phyloP scores from a whole-genome alignment of 2,113 vertebrate species.

The Piaya cayana region DNA sequence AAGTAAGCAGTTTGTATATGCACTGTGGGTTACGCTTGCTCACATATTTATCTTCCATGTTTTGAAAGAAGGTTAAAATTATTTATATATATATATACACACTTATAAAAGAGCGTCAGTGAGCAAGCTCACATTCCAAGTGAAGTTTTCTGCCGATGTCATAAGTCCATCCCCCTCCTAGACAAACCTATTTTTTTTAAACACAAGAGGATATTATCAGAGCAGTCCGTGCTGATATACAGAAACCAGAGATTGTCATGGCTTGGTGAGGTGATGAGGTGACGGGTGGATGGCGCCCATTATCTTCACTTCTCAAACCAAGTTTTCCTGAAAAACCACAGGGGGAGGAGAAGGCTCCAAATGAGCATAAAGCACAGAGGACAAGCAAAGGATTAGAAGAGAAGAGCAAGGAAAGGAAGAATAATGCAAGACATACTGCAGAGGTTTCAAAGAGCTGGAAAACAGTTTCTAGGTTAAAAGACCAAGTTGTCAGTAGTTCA shows the following conservation, averaged over 20 bases:
- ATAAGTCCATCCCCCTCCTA: conserved; percentile 35
- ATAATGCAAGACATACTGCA: neutral
- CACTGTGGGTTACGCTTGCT: conserved; percentile 17
- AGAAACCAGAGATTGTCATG: conserved; percentile 72
- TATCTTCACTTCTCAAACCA: conserved; percentile 71
- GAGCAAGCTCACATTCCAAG: conserved; percentile 42
- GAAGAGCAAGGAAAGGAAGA: conserved; percentile 11
- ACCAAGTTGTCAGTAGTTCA: neutral
- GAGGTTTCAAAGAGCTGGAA: neutral
- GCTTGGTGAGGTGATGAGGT: conserved; percentile 76
- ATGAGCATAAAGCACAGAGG: neutral
- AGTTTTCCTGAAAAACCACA: conserved; percentile 71
- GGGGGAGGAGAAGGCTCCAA: conserved; percentile 38
- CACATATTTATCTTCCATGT: conserved; percentile 14
- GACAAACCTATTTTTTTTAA: conserved; percentile 56
- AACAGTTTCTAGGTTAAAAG: neutral
- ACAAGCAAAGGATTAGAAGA: conserved; percentile 16
- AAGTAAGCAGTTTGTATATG: conserved; percentile 30
- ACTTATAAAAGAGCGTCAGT: neutral
- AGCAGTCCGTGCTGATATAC: conserved; percentile 68
- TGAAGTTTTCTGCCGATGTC: conserved; percentile 56
- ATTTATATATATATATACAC: conserved; percentile 48
- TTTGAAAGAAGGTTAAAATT: conserved; percentile 58
- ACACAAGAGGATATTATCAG: conserved; percentile 69
- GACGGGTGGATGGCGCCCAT: conserved; percentile 75